phyloP scores from a whole-genome alignment of 2,888 invertebrate genomes.

The Aromia moschata region DNA sequence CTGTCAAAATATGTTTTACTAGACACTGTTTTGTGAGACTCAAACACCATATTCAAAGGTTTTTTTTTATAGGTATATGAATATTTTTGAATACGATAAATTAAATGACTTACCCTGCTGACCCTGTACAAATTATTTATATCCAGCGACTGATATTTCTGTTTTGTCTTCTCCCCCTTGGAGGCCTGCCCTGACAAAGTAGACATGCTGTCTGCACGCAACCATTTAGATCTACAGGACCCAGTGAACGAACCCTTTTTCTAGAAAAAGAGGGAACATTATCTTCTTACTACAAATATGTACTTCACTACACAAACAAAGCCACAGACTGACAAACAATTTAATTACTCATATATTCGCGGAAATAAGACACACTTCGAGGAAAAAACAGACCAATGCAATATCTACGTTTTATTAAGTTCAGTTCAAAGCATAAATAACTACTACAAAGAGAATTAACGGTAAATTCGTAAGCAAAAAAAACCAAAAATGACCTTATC shows the following conservation, averaged over 20 bases:
- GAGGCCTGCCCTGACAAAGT: conserved; percentile 90
- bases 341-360: too few relatives aligned
- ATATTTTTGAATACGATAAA: too few relatives aligned
- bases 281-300: too few relatives aligned
- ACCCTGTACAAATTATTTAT: conserved; percentile 96
- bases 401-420: too few relatives aligned
- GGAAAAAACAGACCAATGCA: too few relatives aligned
- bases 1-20: too few relatives aligned
- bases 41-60: too few relatives aligned
- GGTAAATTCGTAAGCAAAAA: conserved; percentile 15
- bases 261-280: conserved; percentile 58
- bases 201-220: conserved; percentile 96
- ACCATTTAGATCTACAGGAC: conserved; percentile 83
- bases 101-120: conserved; percentile 81
- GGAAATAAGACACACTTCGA: too few relatives aligned
- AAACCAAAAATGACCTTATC: conserved; percentile 23
- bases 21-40: too few relatives aligned
- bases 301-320: too few relatives aligned
- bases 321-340: too few relatives aligned
- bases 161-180: conserved; percentile 89
- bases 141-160: conserved; percentile 96
- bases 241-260: conserved; percentile 81
- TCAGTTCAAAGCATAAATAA: conserved; percentile 13
- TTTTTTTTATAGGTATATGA: too few relatives aligned
- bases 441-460: neutral